Evolutionary conservation across 37 sponge, comb jelly and placozoan genomes (phyloP), one percentile per base, ranked within the genome.

Genomic region (Crambe crambe): DNA sequence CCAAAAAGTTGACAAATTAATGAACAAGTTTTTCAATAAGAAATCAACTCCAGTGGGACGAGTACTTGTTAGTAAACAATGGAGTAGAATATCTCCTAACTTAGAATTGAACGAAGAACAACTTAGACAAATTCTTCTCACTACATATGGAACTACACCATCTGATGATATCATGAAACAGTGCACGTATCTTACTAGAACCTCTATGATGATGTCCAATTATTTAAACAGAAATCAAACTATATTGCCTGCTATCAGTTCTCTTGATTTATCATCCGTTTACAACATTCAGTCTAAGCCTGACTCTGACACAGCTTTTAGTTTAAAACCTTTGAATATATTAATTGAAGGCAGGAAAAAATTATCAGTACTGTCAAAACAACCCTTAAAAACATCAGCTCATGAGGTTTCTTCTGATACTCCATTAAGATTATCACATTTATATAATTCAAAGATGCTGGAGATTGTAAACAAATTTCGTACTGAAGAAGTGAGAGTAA

Each of bases 401-500:
- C 4, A 5, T 29, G 25, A 29, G 25, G 25, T 4, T 8, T 47
- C n/a, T n/a, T n/a, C 29, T 61, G 63, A 61, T 8, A 8, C 63
- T 29, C 25, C 25, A 61, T 5, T 27, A 23, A 61, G 15, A 61
- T 38, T 60, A 1, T 76, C 77, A n/a, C n/a, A 40, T 1, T 27
- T 76, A 39, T 44, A 84, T 37, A 84, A 84, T 35, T 31, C 47
- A 43, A 51, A 68, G 32, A 84, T 84, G 85, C 59, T 84, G 0
- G 60, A 68, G 21, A 54, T 39, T 1, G 60, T 84, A 0, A 75
- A 75, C 41, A 9, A 68, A 2, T 43, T 84, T 56, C 67, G 76
- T 10, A 8, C 38, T 22, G n/a, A 82, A 23, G 72, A 84, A 23
- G 70, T 76, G 10, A 68, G 54, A 38, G 34, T 85, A 5, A 77